phyloP scores from a whole-genome alignment of 2,113 vertebrate genomes.

The Trinectes maculatus region DNA sequence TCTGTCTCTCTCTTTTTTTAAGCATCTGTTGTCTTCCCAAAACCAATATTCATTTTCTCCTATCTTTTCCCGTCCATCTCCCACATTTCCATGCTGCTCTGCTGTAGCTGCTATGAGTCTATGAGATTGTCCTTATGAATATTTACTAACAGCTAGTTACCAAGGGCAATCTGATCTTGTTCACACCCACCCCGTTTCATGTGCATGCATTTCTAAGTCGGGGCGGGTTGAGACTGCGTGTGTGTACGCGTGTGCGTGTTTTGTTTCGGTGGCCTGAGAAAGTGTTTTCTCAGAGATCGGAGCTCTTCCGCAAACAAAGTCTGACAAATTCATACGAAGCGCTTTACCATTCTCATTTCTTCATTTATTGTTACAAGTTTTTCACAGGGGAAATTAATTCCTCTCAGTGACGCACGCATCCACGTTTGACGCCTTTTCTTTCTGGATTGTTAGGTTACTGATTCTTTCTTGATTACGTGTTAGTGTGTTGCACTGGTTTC shows the following conservation, averaged over 20 bases:
- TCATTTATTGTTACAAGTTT: neutral
- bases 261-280: neutral
- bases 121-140: slow-evolving; percentile 60
- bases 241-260: slow-evolving; percentile 11
- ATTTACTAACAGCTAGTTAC: slow-evolving; percentile 61
- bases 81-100: slow-evolving; percentile 33
- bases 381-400: neutral
- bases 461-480: neutral
- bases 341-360: neutral
- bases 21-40: slow-evolving; percentile 41
- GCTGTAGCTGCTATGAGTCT: slow-evolving; percentile 14
- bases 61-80: slow-evolving; percentile 25
- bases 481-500: neutral
- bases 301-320: slow-evolving; percentile 14
- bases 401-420: neutral
- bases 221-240: slow-evolving; percentile 16
- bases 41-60: slow-evolving; percentile 44
- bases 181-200: slow-evolving; percentile 41
- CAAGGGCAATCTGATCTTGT: slow-evolving; percentile 47
- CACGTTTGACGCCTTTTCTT: neutral
- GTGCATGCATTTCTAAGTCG: slow-evolving; percentile 30
- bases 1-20: slow-evolving; percentile 20
- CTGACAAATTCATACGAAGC: slow-evolving; percentile 9
- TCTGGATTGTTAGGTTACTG: slow-evolving; percentile 6
- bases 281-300: slow-evolving; percentile 30